phyloP scores from a whole-genome alignment of 2,113 vertebrate genomes.

The Psilopogon haemacephalus region DNA sequence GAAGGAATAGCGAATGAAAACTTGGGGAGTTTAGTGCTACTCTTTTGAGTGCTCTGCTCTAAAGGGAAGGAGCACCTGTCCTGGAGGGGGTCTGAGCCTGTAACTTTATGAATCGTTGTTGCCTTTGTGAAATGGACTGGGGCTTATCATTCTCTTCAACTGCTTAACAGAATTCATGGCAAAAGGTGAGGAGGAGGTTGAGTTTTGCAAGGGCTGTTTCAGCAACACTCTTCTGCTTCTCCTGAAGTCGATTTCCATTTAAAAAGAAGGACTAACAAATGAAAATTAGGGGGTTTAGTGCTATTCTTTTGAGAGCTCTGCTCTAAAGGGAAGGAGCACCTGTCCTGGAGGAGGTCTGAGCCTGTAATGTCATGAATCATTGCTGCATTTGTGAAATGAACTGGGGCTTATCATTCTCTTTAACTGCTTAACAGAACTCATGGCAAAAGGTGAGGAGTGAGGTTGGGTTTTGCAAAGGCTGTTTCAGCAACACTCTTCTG shows the following conservation, averaged over 20 bases:
- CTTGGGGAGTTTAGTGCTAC: background rate
- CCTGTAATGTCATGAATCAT: background rate
- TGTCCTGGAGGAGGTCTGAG: background rate
- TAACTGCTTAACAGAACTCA: slow-evolving; percentile 84
- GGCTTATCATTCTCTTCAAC: background rate
- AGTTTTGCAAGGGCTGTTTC: background rate
- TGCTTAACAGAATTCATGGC: slow-evolving; percentile 90
- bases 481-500: background rate
- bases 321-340: background rate
- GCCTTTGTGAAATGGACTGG: background rate
- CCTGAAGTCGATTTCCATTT: background rate
- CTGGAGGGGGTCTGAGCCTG: background rate
- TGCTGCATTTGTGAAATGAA: background rate
- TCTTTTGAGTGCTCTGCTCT: background rate
- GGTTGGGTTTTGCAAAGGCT: too few relatives aligned
- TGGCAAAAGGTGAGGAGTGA: slow-evolving; percentile 90
- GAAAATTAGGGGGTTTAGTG: background rate
- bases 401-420: background rate
- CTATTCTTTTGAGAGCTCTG: background rate
- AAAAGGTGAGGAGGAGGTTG: slow-evolving; percentile 86
- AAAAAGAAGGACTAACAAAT: background rate
- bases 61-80: background rate
- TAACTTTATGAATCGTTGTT: background rate
- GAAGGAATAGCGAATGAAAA: background rate
- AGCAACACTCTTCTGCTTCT: background rate